Base-by-base conservation (phyloP, 2,888 invertebrate genomes). In the Lasioglossum zephyrum region DNA sequence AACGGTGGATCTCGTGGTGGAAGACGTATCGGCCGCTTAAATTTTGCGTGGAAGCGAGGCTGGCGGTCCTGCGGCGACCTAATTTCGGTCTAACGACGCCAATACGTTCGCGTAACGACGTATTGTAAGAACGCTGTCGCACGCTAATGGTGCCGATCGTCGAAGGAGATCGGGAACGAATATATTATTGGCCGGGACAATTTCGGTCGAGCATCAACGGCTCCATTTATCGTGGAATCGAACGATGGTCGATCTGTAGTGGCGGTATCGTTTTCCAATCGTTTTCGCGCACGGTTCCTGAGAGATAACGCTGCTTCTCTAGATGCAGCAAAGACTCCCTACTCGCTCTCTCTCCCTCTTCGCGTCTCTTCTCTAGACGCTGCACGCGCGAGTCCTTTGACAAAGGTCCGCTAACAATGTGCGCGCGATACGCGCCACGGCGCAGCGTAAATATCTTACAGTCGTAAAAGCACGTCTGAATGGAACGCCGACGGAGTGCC, bases 191-290 rank as follows among this genome's bases (percentile, higher is more conserved):
- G 22, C 11, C 3, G 8, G 41, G 36, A 60, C 26, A 39, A 39
- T 63, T 47, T 57, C 41, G 2, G 16, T 49, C 39, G 49, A 49
- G 70, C 44, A 47, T 49, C 39, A 44, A 31, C n/a, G 41, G 31
- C 44, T 39, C 83, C 75, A 60, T 18, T 75, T 49, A 47, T 57
- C 80, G 36, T 31, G 31, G 31, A 63, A 31, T 47, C 49, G 41
- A 26, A 5, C 72, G 41, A 22, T 22, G 53, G 73, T 44, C 63
- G 76, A 53, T 36, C 9, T 53, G 47, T 73, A 31, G 22, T 41
- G 26, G 73, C 36, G 13, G 60, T 73, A 86, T 86, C 73, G 86
- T 66, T 81, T 81, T 86, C 77, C 86, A 66, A 86, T 79, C 78
- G 78, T 26, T 63, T 63, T 63, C 63, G 63, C 63, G 78, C 81